Percentiles rank a stretch among this genome's conserved stretches.
These are phyloP conservation scores for Sturnus vulgaris DNA, from an alignment of 2,113 vertebrate species.

Conservation along the genomic window DNA sequence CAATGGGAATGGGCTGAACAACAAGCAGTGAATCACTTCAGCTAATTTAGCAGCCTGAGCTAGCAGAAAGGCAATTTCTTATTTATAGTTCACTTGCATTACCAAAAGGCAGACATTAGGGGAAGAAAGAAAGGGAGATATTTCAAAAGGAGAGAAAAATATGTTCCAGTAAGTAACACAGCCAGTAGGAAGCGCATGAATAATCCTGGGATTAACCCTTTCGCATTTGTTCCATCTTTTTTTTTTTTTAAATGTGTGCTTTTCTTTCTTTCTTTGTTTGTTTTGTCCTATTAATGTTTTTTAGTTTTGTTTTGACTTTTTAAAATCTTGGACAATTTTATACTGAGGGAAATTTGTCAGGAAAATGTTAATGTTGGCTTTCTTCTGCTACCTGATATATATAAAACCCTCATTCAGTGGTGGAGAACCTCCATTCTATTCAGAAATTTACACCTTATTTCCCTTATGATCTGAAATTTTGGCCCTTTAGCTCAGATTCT, in stretches of 20 bases:
- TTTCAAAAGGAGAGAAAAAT: not conserved
- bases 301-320: not conserved
- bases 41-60: not conserved
- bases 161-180: not conserved
- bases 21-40: not conserved
- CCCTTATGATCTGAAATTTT: not conserved
- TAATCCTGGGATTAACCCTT: not conserved
- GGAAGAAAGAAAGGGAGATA: not conserved
- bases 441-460: not conserved
- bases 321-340: not conserved
- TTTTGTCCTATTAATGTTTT: too few species aligned
- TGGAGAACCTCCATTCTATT: not conserved
- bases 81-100: not conserved
- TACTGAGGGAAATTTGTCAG: not conserved
- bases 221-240: accelerated
- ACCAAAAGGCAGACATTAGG: not conserved
- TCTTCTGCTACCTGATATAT: not conserved
- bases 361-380: not conserved
- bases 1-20: not conserved
- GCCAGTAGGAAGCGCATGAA: not conserved
- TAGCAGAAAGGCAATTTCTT: not conserved
- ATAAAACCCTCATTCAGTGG: not conserved
- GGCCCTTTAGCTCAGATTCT: not conserved
- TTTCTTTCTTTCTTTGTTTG: not conserved
- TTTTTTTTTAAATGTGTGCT: too few species aligned